Evolutionary conservation across 2,888 invertebrate genomes (phyloP).

Genomic region (Watsonalla cultraria): DNA sequence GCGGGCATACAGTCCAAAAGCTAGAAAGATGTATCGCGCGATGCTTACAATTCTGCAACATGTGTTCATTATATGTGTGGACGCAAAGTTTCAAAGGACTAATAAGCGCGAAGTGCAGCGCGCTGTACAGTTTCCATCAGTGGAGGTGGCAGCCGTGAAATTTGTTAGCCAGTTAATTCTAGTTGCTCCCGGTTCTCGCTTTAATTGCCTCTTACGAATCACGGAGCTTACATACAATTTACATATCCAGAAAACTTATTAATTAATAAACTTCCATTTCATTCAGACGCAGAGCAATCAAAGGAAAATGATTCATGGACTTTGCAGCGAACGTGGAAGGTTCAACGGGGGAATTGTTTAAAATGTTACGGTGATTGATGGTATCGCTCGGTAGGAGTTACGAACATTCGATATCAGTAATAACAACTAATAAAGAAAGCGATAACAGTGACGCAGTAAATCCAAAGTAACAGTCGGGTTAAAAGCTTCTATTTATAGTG

Average conservation of each 20-base stretch:
- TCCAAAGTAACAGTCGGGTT: constrained; percentile 38
- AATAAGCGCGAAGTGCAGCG: constrained; percentile 5
- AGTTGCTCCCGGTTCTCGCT: constrained; percentile 23
- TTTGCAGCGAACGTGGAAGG: neutral
- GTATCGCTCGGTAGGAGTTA: neutral
- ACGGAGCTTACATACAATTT: constrained; percentile 20
- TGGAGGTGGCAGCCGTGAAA: constrained; percentile 22
- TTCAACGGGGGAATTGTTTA: neutral
- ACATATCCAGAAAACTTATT: constrained; percentile 22
- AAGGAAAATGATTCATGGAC: neutral
- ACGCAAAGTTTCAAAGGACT: constrained; percentile 3
- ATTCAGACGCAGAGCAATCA: neutral
- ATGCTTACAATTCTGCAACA: neutral
- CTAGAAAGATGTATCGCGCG: neutral
- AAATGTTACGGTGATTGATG: neutral
- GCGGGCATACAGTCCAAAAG: too few relatives aligned
- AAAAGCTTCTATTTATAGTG: constrained; percentile 47
- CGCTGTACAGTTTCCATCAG: constrained; percentile 13
- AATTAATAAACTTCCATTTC: constrained; percentile 27
- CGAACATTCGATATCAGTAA: neutral
- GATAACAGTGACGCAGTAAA: constrained; percentile 20
- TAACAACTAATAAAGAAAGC: neutral
- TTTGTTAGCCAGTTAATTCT: constrained; percentile 35
- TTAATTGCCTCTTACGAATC: constrained; percentile 36
- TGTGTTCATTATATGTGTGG: neutral